Base-by-base conservation (phyloP, 1,140 invertebrate species). In the Drosophila insularis region DNA sequence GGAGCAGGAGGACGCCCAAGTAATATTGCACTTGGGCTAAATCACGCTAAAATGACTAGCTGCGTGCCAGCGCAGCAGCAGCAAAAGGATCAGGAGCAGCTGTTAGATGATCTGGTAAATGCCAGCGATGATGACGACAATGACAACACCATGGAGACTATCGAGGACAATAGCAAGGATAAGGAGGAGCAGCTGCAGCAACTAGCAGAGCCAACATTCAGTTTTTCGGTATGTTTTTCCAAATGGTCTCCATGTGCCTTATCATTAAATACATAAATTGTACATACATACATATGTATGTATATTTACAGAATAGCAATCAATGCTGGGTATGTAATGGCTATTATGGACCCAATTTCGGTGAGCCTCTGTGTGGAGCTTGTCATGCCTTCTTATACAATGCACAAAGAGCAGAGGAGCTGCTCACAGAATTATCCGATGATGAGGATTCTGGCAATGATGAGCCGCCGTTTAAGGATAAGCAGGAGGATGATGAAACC, bases 361-460 rank as follows among this genome's bases (percentile, higher is more conserved):
- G 95, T 17, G 96, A 98, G 89, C 97, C 97, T 17, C 94, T 98
- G n/a, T 99, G 98, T 92, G 94, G 95, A 6, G 98, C 97, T 1
- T 99, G 98, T 87, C 98, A 99, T 92, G 94, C 96, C 58, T 98
- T 98, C 93, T 92, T 99, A 4, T 98, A 97, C 91, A 96, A 97
- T 78, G 94, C 96, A 92, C 82, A 91, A 53, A 69, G 89, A n/a
- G 81, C 90, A 2, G 91, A 92, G 40, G 79, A 92, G 32, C 55
- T 89, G 55, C 54, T 86, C 14, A 81, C 85, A 17, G 79, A 97
- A 94, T 96, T 98, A 93, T 96, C 96, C 17, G 97, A 98, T 91
- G 97, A 98, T 80, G 96, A 97, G 85, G 98, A 98, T 91, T 98
- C 97, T 0, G 97, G 97, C 3, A 98, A 98, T 91, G 97, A 98